A percentile compares a stretch with the other conserved stretches of the same genome.
These are phyloP conservation scores for Anas platyrhynchos DNA, from an alignment of 2,113 vertebrate species.

Conservation along the genomic window DNA sequence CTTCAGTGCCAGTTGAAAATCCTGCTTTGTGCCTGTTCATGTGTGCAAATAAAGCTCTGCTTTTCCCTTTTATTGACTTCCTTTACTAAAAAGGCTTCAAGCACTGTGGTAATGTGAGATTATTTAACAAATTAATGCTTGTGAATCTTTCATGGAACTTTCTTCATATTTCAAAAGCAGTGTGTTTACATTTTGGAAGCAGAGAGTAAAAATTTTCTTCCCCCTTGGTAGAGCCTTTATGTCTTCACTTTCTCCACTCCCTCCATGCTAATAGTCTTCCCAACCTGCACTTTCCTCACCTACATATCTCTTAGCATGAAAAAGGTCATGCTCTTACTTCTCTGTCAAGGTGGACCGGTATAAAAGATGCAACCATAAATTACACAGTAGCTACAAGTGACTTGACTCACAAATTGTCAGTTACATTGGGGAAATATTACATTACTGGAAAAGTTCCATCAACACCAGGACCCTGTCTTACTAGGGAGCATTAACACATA, in stretches of 20 bases:
- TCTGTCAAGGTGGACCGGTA: neutral
- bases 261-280: neutral
- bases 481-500: neutral
- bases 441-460: neutral
- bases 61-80: constrained; percentile 41
- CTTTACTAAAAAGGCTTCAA: constrained; percentile 4
- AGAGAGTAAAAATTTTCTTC: neutral
- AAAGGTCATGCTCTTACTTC: neutral
- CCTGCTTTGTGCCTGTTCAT: constrained; percentile 28
- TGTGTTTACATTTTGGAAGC: neutral
- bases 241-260: neutral
- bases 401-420: neutral
- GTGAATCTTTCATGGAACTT: constrained; percentile 68
- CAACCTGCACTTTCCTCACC: neutral
- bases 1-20: constrained; percentile 29
- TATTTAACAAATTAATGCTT: constrained; percentile 79
- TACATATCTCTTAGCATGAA: neutral
- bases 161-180: neutral
- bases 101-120: constrained; percentile 65
- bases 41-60: constrained; percentile 60
- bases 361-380: neutral
- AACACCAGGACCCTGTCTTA: neutral
- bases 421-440: neutral
- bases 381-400: neutral
- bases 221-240: neutral